Evolutionary conservation across 2,888 invertebrate species (phyloP).

Genomic region (Drosophila vallismaia): DNA sequence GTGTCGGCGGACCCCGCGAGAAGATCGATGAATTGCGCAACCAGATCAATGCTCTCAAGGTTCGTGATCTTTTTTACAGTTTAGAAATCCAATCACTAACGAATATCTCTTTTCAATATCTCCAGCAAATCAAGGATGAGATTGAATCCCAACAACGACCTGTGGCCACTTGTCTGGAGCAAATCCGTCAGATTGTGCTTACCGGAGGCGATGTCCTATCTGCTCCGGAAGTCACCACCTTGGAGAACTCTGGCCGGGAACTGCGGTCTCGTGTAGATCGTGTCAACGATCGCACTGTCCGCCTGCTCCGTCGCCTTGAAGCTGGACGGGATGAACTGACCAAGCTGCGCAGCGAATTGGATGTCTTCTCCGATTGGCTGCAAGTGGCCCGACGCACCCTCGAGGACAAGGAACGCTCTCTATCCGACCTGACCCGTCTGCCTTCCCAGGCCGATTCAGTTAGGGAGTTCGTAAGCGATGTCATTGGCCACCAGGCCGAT

Average conservation of each 20-base stretch:
- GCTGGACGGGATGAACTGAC: constrained; percentile 94
- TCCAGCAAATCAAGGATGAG: constrained; percentile 94
- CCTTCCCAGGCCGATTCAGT: constrained; percentile 91
- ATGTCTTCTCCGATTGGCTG: constrained; percentile 93
- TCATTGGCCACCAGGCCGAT: constrained; percentile 98
- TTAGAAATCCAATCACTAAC: not conserved
- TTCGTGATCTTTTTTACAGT: constrained; percentile 74
- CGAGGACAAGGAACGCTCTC: constrained; percentile 93
- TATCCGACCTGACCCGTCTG: constrained; percentile 90
- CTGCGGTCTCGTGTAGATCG: constrained; percentile 93
- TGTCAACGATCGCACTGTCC: constrained; percentile 91
- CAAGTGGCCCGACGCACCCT: constrained; percentile 90
- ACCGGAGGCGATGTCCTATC: constrained; percentile 96
- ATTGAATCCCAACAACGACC: constrained; percentile 93
- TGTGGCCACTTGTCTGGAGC: constrained; percentile 93
- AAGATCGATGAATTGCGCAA: constrained; percentile 93
- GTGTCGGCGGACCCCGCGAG: constrained; percentile 94
- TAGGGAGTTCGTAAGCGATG: constrained; percentile 95
- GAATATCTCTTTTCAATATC: not conserved
- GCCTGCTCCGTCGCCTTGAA: constrained; percentile 89
- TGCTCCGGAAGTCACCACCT: constrained; percentile 93
- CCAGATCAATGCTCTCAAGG: constrained; percentile 95
- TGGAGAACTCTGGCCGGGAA: constrained; percentile 94
- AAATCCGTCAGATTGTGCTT: constrained; percentile 94
- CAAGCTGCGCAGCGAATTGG: constrained; percentile 92